Percentiles rank a stretch among this genome's conserved stretches.
These are phyloP conservation scores for Chiroxiphia lanceolata DNA, from an alignment of 2,797 vertebrate species.

Conservation along the genomic window DNA sequence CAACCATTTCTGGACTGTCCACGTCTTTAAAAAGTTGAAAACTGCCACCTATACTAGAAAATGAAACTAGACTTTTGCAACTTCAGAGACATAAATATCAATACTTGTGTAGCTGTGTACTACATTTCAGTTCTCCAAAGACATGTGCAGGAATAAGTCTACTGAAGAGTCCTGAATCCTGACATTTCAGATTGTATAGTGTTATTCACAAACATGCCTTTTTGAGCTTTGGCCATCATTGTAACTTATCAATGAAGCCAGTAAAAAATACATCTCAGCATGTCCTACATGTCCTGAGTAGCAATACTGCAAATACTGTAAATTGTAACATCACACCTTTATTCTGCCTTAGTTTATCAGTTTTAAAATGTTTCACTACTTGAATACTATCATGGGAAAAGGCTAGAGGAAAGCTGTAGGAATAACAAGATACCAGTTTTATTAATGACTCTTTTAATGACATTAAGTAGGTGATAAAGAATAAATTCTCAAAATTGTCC, in stretches of 20 bases:
- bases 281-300: background rate
- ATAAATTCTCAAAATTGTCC: background rate
- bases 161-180: background rate
- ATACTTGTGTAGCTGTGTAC: background rate
- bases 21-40: background rate
- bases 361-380: background rate
- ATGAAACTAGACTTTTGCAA: background rate
- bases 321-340: background rate
- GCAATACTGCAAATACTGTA: background rate
- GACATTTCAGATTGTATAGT: background rate
- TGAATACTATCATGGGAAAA: background rate
- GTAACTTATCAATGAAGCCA: background rate
- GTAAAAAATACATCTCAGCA: background rate
- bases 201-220: background rate
- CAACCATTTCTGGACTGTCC: background rate
- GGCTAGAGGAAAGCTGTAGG: background rate
- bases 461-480: background rate
- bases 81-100: background rate
- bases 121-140: background rate
- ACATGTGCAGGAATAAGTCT: background rate
- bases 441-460: background rate
- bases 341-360: background rate
- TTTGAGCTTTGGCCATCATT: background rate
- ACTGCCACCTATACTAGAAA: background rate
- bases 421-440: background rate